Evolutionary conservation across 2,113 vertebrate genomes (phyloP).

Genomic region (Chloebia gouldiae): DNA sequence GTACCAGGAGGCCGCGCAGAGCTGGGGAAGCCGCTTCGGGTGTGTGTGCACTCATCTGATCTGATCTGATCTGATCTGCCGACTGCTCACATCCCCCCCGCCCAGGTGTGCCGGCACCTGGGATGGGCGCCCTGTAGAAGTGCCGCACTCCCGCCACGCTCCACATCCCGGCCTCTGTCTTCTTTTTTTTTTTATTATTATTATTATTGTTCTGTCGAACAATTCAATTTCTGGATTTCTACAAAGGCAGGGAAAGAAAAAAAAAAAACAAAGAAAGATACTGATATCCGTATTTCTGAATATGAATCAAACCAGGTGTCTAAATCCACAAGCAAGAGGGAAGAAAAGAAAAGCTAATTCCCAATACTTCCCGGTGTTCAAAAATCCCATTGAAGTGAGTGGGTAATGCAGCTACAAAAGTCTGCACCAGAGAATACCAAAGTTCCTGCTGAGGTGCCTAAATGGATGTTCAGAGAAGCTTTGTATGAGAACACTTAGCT

Average conservation of each 20-base stretch:
- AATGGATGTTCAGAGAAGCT: not conserved
- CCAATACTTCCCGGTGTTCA: not conserved
- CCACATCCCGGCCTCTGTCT: not conserved
- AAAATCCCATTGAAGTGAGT: not conserved
- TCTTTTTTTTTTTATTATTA: too few relatives aligned
- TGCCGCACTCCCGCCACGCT: not conserved
- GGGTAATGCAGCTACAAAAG: not conserved
- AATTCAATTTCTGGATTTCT: not conserved
- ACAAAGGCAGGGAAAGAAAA: accelerated
- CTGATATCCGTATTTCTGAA: accelerated
- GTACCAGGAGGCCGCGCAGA: not conserved
- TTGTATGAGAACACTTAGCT: not conserved
- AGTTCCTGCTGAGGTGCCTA: not conserved
- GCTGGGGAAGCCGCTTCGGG: not conserved
- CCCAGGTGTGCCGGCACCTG: not conserved
- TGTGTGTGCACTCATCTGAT: too few relatives aligned
- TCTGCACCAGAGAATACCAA: not conserved
- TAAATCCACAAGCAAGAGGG: not conserved
- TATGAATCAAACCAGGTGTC: not conserved
- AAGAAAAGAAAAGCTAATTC: not conserved
- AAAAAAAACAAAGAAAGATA: too few relatives aligned
- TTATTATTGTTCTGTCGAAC: too few relatives aligned
- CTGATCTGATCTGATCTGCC: not conserved
- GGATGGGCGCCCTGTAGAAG: not conserved
- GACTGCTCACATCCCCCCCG: not conserved